Conservation (phyloP, 2,888 invertebrate species). For the Agelastica alni region DNA sequence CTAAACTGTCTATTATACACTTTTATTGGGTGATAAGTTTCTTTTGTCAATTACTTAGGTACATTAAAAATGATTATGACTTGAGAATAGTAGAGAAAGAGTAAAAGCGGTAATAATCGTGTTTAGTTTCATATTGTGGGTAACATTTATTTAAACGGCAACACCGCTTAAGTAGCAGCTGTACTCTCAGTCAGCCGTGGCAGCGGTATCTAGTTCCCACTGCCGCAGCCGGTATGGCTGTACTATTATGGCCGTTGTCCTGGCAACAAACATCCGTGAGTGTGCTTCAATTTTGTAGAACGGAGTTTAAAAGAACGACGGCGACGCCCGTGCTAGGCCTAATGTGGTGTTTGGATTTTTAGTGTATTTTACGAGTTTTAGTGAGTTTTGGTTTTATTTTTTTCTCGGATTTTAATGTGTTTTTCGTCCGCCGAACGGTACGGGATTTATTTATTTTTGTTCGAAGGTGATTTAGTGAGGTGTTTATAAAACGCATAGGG, state of each 20-base stretch:
- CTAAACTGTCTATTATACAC: too few relatives aligned
- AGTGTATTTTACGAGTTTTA: not conserved
- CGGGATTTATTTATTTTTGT: not conserved
- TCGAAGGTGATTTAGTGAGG: not conserved
- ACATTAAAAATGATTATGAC: too few relatives aligned
- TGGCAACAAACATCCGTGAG: constrained; percentile 3
- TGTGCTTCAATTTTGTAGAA: not conserved
- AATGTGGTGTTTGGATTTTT: not conserved
- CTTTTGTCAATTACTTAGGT: too few relatives aligned
- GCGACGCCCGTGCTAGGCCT: not conserved
- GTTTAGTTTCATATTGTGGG: too few relatives aligned
- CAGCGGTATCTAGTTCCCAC: too few relatives aligned
- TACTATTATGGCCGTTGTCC: constrained; percentile 1
- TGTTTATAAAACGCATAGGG: not conserved
- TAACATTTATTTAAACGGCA: not conserved
- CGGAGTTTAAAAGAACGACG: not conserved
- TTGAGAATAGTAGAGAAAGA: too few relatives aligned
- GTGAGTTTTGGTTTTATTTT: not conserved
- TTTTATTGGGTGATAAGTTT: too few relatives aligned
- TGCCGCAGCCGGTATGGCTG: not conserved
- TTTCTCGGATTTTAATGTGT: not conserved
- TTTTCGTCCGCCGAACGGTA: not conserved
- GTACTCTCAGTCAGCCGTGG: not conserved
- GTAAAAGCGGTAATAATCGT: too few relatives aligned
- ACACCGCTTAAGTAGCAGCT: not conserved